Evolutionary conservation across 2,797 vertebrate genomes (phyloP), one percentile per base, ranked within the genome.

Genomic region (Gymnopithys bicolor): DNA sequence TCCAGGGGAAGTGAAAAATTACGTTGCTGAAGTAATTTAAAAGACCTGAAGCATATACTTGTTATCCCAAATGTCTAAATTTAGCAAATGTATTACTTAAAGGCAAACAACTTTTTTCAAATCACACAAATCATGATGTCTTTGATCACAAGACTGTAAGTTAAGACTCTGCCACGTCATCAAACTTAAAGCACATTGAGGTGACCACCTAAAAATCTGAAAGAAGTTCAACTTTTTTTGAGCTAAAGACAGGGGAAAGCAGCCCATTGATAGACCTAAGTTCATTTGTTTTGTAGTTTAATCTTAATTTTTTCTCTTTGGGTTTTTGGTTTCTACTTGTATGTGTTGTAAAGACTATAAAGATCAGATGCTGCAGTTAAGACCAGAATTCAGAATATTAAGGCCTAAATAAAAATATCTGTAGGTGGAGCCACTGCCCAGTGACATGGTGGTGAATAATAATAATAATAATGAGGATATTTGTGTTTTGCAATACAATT

Each of bases 1-100:
- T 95, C 25, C 67, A 93, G 90, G 84, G 90, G 17, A 95, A 85
- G n/a, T 85, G 83, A 39, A 84, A 66, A 89, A 91, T 91, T 89
- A 69, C 30, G n/a, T 74, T 69, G 69, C 53, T 87, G 4, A 87
- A 85, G 71, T 87, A 74, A 86, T 87, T 92, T 89, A 75, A 41
- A 92, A 80, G 62, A 83, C 39, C 68, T 73, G 55, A 91, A 87
- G 69, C 74, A 27, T 68, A 52, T 35, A 70, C n/a, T 83, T 83
- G 27, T 70, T 89, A 85, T 64, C 24, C 81, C 87, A 91, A 89
- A 85, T 51, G 37, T 82, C 67, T 84, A 58, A 45, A 81, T 81
- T 83, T 91, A 90, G 66, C 14, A 64, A 84, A 84, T 89, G 3
- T 55, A 21, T 91, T 92, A 74, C 68, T 91, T 86, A 73, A 80